phyloP scores from a whole-genome alignment of 2,797 vertebrate species.

The Phalanger gymnotis region DNA sequence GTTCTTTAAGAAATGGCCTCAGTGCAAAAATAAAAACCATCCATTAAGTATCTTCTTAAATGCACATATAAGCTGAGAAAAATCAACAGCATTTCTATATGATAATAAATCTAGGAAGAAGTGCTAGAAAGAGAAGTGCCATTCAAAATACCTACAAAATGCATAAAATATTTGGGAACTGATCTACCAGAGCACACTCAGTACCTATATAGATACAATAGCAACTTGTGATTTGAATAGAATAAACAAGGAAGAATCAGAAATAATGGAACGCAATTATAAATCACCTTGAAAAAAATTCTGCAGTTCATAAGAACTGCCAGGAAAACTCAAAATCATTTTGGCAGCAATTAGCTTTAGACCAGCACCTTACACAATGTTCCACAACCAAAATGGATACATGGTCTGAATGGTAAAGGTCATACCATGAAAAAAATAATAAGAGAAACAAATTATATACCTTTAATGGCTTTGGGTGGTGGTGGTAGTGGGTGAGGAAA shows the following conservation, averaged over 20 bases:
- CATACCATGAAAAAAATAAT: neutral
- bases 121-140: neutral
- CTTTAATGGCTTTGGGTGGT: neutral
- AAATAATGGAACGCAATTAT: neutral
- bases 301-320: neutral
- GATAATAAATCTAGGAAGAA: neutral
- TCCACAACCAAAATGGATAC: neutral
- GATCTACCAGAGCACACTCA: neutral
- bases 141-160: neutral
- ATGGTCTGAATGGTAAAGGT: neutral
- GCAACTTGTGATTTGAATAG: neutral
- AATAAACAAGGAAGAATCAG: neutral
- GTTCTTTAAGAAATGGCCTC: neutral
- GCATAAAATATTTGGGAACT: neutral
- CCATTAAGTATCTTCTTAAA: neutral
- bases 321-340: neutral
- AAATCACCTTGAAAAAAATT: neutral
- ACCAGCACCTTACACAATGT: neutral
- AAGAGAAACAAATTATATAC: neutral
- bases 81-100: neutral
- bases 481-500: neutral
- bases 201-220: neutral
- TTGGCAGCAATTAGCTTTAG: neutral
- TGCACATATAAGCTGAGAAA: neutral
- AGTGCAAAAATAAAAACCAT: neutral